Base-by-base conservation (phyloP, 2,113 vertebrate species). In the Hydropotes inermis region DNA sequence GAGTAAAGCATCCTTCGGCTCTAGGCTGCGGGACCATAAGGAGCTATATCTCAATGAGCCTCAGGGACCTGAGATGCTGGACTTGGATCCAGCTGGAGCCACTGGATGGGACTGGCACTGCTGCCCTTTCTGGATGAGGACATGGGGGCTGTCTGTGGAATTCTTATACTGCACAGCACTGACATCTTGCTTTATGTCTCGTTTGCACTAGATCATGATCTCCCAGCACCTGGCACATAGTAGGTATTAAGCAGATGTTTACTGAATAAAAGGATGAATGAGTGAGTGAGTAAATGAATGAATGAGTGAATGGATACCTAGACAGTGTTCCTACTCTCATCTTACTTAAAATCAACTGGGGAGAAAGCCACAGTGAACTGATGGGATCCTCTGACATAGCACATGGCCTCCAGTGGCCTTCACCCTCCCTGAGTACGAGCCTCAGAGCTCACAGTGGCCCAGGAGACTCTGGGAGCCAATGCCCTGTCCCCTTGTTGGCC, bases 301-400 rank as follows among this genome's bases (percentile, higher is more conserved):
- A 74, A 33, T n/a, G 27, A 91, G 67, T 39, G 64, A 81, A 60
- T 76, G 36, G 64, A 76, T 64, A 58, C 55, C 39, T 93, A 91
- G 85, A 83, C 64, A 85, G 5, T 61, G 27, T 61, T 60, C 58
- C 50, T 57, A n/a, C 7, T 84, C 43, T 78, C 54, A 94, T n/a
- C 25, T n/a, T n/a, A 64, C 28, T 74, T 84, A 27, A 13, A 39
- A 54, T 45, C 58, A 50, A 6, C 6, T 47, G 54, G 52, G 6
- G 58, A 89, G 50, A 36, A 87, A 78, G 87, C 87, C 82, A 47
- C 7, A 92, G 93, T 47, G 45, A 94, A n/a, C 50, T 78, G 76
- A 58, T 13, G 36, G 30, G 84, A 55, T 5, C 70, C 57, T 92
- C 57, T 50, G 15, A 61, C 28, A 52, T 10, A 55, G 82, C 50